phyloP scores from a whole-genome alignment of 35 echinoderm and acorn worm species.

The Heliocidaris tuberculata region DNA sequence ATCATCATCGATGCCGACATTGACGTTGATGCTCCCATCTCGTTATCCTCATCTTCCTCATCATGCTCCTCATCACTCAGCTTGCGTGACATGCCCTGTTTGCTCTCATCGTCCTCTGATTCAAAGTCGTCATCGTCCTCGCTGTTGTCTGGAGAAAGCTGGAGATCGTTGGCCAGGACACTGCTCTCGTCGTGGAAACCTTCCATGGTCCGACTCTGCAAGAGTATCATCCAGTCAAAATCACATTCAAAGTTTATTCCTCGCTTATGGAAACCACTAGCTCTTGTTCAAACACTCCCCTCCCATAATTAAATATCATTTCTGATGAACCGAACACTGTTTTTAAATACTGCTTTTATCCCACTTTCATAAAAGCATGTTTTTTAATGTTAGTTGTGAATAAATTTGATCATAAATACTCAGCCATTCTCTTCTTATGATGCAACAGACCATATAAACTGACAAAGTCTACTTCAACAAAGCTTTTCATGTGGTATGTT shows the following conservation, averaged over 20 bases:
- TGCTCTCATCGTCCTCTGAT: constrained; percentile 42
- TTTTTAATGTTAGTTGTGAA: too few species aligned
- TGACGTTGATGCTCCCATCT: not conserved
- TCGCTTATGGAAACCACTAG: not conserved
- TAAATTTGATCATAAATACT: too few species aligned
- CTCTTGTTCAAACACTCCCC: not conserved
- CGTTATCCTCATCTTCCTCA: constrained; percentile 43
- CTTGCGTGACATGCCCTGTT: not conserved
- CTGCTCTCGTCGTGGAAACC: constrained; percentile 66
- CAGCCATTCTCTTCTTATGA: too few species aligned
- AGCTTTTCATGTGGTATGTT: too few species aligned
- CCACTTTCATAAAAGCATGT: too few species aligned
- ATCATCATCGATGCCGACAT: constrained; percentile 25
- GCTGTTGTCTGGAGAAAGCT: constrained; percentile 96
- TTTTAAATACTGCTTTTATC: too few species aligned
- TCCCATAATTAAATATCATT: too few species aligned
- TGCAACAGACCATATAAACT: too few species aligned
- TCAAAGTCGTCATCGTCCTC: constrained; percentile 76
- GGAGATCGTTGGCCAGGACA: constrained; percentile 85
- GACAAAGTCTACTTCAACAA: too few species aligned
- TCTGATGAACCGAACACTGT: too few species aligned
- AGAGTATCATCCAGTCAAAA: not conserved
- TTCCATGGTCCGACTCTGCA: constrained; percentile 15
- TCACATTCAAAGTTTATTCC: not conserved
- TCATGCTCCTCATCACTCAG: constrained; percentile 8